Conservation (phyloP, 2,797 vertebrate species). For the Argya squamiceps region DNA sequence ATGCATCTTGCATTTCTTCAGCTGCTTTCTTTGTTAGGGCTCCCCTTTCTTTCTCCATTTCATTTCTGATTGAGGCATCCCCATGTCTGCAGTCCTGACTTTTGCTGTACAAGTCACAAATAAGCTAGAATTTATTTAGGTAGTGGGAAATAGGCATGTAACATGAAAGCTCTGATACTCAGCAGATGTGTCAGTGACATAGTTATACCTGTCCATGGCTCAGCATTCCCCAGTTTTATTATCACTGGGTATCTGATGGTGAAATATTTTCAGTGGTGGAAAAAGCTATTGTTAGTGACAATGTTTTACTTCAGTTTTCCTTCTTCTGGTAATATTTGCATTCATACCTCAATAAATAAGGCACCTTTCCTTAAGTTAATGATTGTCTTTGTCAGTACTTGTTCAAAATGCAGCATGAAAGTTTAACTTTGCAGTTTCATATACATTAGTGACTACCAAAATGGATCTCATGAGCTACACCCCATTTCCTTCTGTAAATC, state of each 20-base stretch:
- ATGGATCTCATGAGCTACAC: not conserved
- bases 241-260: not conserved
- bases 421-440: not conserved
- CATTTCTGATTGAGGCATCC: not conserved
- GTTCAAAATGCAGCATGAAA: not conserved
- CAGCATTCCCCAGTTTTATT: not conserved
- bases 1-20: not conserved
- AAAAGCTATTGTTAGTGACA: not conserved
- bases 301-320: not conserved
- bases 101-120: not conserved
- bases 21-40: not conserved
- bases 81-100: not conserved
- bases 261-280: conserved; percentile 5
- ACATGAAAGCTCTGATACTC: not conserved
- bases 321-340: not conserved
- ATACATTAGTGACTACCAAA: not conserved
- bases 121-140: not conserved
- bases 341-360: not conserved
- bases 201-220: not conserved
- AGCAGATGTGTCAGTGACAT: not conserved
- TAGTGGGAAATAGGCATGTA: not conserved
- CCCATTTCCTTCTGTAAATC: not conserved
- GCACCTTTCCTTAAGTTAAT: not conserved
- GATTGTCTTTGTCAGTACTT: not conserved
- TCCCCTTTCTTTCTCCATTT: not conserved